Conservation (phyloP, 2,797 vertebrate species). For the Ptychadena robeensis region DNA sequence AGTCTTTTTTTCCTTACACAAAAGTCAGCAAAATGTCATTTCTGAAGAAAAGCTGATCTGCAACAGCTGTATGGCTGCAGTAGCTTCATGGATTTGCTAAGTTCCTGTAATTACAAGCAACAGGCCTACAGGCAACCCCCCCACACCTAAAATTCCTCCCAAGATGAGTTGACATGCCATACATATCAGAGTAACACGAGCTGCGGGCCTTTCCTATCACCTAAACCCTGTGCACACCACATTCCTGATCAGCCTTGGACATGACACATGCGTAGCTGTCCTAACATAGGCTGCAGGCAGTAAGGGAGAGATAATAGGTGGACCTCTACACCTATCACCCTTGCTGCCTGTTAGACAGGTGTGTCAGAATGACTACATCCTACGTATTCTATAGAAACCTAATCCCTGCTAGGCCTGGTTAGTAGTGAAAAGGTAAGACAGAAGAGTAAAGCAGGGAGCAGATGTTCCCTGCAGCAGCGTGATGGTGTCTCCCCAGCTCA, state of each 20-base stretch:
- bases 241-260: background rate
- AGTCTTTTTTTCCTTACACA: too few species aligned
- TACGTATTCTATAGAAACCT: background rate
- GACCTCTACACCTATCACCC: background rate
- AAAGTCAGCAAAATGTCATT: too few species aligned
- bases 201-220: background rate
- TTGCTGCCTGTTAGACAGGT: background rate
- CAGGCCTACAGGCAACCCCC: constrained; percentile 1
- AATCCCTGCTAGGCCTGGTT: background rate
- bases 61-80: too few species aligned
- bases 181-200: background rate
- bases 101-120: background rate
- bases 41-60: too few species aligned
- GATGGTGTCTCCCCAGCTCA: too few species aligned
- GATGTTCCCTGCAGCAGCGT: too few species aligned
- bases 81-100: background rate
- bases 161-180: background rate
- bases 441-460: too few species aligned
- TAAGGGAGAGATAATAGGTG: background rate
- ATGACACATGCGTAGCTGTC: background rate
- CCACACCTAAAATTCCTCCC: background rate
- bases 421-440: too few species aligned
- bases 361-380: background rate
- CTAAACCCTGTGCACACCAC: background rate
- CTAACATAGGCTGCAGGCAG: background rate